Base-by-base conservation (phyloP, 1,140 invertebrate species). In the Hyposmocoma kahamanoa region DNA sequence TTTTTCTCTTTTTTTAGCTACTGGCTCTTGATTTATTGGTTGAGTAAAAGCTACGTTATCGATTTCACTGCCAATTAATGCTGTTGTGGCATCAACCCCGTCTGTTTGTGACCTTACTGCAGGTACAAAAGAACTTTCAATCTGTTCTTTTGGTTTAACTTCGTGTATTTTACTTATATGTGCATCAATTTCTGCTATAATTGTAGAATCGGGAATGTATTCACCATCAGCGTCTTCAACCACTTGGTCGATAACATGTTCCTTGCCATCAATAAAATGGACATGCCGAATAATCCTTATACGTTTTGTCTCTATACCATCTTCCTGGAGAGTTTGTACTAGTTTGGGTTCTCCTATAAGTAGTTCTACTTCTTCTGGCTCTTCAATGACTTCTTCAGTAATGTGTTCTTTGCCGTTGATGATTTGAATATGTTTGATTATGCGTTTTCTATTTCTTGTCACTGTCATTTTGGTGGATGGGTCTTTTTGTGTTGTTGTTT, bases 211-310 rank as follows among this genome's bases (percentile, higher is more conserved):
- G 13, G 60, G 56, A 32, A 67, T 11, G 42, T 55, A 59, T 48
- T 69, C 72, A 66, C 91, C 90, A 67, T 92, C 90, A 21, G 91
- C 88, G 67, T 93, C 90, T 77, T 93, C 90, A 49, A 92, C 79
- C 0, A 93, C 78, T 80, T 93, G 90, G 72, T 93, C 92, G 0
- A 88, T 90, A 0, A 91, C 87, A 42, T 90, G 88, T 77, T 93
- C 91, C 82, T 94, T 92, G 0, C 94, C 94, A 73, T 95, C 91
- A 26, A 95, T 90, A 5, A 95, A 90, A 0, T 91, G 90, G 3
- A 93, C 86, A 67, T 91, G 90, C 49, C 91, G 88, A 24, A 94
- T 92, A 17, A 92, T 90, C 52, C 87, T 90, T 15, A 92, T 89
- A 42, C 87, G 89, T 56, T 89, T 89, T 30, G 88, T 92, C 83